These are phyloP conservation scores for Palythoa grandis DNA, from an alignment of 92 coral and sea anemone species.

Conservation along the genomic window DNA sequence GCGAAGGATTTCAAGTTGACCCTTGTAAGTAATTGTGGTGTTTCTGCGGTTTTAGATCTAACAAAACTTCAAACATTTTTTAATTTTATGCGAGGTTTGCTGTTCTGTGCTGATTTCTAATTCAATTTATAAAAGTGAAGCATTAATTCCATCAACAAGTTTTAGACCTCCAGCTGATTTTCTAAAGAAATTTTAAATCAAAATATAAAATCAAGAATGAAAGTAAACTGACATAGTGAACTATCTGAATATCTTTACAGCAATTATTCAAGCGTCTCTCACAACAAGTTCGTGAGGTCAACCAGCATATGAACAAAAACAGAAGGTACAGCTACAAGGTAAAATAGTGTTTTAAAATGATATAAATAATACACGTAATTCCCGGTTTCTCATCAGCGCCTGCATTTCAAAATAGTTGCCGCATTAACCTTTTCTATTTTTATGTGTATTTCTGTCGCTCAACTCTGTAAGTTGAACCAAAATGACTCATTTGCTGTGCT, in stretches of 20 bases:
- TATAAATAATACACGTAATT: too few relatives aligned
- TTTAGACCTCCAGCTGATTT: neutral
- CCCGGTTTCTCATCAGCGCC: too few relatives aligned
- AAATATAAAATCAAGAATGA: neutral
- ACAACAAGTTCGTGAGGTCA: constrained; percentile 94
- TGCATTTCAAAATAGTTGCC: too few relatives aligned
- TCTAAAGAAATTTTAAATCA: neutral
- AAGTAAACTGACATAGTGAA: neutral
- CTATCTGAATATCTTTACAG: constrained; percentile 33
- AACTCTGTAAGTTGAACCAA: too few relatives aligned
- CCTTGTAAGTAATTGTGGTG: constrained; percentile 66
- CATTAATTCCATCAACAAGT: too few relatives aligned
- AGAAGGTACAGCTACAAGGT: constrained; percentile 82
- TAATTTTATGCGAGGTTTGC: neutral
- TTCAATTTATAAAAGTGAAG: too few relatives aligned
- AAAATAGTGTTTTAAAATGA: neutral
- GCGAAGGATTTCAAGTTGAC: constrained; percentile 89
- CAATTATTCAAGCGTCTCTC: constrained; percentile 96
- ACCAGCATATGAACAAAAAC: constrained; percentile 79
- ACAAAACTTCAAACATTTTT: neutral
- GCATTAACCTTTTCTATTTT: too few relatives aligned
- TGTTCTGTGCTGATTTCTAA: neutral
- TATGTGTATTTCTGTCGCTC: neutral
- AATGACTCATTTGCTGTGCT: too few relatives aligned
- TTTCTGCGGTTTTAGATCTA: neutral